Base-by-base conservation (phyloP, 2,888 invertebrate genomes). In the Glyphotaelius pellucidus region DNA sequence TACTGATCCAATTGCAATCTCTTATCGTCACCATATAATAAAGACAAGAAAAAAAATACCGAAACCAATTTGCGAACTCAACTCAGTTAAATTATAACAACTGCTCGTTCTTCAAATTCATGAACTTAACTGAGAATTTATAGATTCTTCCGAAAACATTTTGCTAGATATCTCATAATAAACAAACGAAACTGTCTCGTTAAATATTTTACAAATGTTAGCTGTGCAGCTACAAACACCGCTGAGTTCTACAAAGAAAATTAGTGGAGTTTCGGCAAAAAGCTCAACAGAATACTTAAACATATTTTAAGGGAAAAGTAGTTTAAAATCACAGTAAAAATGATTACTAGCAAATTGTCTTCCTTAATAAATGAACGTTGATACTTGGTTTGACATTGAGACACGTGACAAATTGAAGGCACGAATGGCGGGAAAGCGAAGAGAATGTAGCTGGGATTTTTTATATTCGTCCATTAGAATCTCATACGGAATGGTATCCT, bases 381-480 rank as follows among this genome's bases (percentile, higher is more conserved):
- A 67, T n/a, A 67, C 9, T 67, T 67, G n/a, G 67, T n/a, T n/a
- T 7, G 67, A 25, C 67, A 67, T 9, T 67, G 25, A 67, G 25
- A 67, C 5, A 25, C 25, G 15, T 38, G 25, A 7, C 19, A 4
- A 67, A 25, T 42, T 42, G 11, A 42, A 42, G 1, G 12, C 12
- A 42, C 7, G 52, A 52, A 52, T 19, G 52, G 7, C 25, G n/a
- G n/a, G 67, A 67, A 67, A 67, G n/a, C 67, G 67, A 67, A n/a
- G n/a, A 67, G n/a, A 67, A 67, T 67, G 9, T 67, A 67, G 67
- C 25, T n/a, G 67, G 52, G 86, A 42, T 30, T 42, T 86, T 30
- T 42, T 25, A 84, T 42, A 42, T 42, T 47, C 86, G 86, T 86
- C 86, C 86, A 52, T 86, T 86, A 86, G 47, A 47, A 38, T 86